Percentiles rank a stretch among this genome's conserved stretches.
Evolutionary conservation across 1,140 invertebrate species (phyloP).

Genomic region (Trichonephila clavata): DNA sequence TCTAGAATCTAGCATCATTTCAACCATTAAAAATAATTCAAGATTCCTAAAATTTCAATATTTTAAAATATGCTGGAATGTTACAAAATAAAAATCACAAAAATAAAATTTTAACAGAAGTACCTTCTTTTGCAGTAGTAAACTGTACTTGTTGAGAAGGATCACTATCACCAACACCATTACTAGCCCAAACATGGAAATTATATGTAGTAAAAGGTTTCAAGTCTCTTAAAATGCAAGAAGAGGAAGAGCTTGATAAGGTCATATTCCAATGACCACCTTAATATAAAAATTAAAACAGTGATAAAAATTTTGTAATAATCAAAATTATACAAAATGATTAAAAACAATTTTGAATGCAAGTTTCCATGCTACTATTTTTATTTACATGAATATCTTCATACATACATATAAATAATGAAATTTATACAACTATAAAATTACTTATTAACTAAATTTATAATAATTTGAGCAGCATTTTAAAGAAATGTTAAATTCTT

Average conservation of each 20-base stretch:
- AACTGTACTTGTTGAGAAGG: slow-evolving; percentile 63
- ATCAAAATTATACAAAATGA: too few relatives aligned
- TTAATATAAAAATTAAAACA: not conserved
- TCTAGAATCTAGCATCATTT: not conserved
- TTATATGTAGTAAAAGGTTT: slow-evolving; percentile 60
- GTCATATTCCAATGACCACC: slow-evolving; percentile 64
- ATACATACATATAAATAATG: too few relatives aligned
- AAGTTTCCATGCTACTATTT: too few relatives aligned
- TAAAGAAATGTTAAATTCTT: too few relatives aligned
- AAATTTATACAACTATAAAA: too few relatives aligned
- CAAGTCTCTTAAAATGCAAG: slow-evolving; percentile 62
- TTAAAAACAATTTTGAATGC: too few relatives aligned
- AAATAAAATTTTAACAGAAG: not conserved
- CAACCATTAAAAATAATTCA: too few relatives aligned
- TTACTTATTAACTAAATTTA: too few relatives aligned
- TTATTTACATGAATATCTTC: too few relatives aligned
- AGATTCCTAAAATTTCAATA: too few relatives aligned
- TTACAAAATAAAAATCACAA: not conserved
- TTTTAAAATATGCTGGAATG: not conserved
- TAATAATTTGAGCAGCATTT: too few relatives aligned
- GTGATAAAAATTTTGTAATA: too few relatives aligned
- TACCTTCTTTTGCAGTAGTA: slow-evolving; percentile 76
- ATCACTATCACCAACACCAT: slow-evolving; percentile 67
- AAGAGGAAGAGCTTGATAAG: slow-evolving; percentile 45
- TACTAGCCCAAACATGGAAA: slow-evolving; percentile 72